phyloP scores from a whole-genome alignment of 2,113 vertebrate genomes.

The Stercorarius parasiticus region DNA sequence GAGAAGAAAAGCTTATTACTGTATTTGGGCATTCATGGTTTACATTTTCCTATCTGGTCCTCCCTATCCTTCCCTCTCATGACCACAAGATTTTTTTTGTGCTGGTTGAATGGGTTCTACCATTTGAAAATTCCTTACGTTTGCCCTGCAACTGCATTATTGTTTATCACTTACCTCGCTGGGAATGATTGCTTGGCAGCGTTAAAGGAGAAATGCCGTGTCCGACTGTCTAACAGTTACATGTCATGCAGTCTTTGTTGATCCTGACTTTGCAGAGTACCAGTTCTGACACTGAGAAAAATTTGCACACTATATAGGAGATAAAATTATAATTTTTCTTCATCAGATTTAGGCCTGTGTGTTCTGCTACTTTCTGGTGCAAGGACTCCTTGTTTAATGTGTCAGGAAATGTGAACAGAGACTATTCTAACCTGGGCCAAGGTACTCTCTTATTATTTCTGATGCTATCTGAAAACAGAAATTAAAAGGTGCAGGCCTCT shows the following conservation, averaged over 20 bases:
- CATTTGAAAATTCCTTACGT: neutral
- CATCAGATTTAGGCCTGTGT: neutral
- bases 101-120: conserved; percentile 13
- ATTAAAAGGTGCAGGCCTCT: neutral
- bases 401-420: neutral
- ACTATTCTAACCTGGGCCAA: neutral
- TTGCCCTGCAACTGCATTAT: neutral
- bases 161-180: neutral
- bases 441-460: neutral
- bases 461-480: neutral
- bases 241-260: neutral
- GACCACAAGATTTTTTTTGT: neutral
- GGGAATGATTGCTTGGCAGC: neutral
- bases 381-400: neutral
- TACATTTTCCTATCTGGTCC: neutral
- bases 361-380: neutral
- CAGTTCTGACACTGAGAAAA: neutral
- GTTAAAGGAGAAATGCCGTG: neutral
- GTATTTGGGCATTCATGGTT: conserved; percentile 1
- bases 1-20: neutral
- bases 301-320: neutral
- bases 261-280: neutral
- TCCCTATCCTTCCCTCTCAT: neutral
- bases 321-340: neutral
- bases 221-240: neutral